Percentiles rank a stretch among this genome's conserved stretches.
phyloP scores from a whole-genome alignment of 2,113 vertebrate genomes.

The Strigops habroptila region DNA sequence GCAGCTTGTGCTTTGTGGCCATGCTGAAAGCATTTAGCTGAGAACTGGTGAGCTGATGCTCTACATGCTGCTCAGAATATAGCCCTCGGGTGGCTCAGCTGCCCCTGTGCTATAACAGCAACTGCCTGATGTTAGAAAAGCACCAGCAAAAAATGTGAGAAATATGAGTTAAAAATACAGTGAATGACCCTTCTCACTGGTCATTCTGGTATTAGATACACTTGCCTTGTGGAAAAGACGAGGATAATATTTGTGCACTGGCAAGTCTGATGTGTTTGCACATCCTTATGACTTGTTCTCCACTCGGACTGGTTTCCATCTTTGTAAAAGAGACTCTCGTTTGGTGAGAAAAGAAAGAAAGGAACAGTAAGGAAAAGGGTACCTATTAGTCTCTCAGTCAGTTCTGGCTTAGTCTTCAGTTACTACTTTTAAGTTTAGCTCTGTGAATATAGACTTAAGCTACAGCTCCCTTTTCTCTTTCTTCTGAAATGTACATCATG shows the following conservation, averaged over 20 bases:
- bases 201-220: background rate
- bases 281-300: background rate
- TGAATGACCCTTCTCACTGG: background rate
- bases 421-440: background rate
- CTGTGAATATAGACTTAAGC: background rate
- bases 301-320: background rate
- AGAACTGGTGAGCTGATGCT: background rate
- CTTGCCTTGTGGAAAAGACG: background rate
- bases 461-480: background rate
- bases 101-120: background rate
- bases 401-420: background rate
- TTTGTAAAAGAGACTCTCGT: background rate
- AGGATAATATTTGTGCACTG: background rate
- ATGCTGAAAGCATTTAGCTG: background rate
- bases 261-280: background rate
- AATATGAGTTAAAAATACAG: background rate
- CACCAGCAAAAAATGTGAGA: background rate
- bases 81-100: background rate
- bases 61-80: rapidly evolving
- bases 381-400: background rate
- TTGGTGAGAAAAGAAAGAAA: background rate
- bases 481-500: background rate
- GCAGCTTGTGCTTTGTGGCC: background rate
- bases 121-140: background rate
- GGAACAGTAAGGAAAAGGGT: background rate